phyloP scores from a whole-genome alignment of 2,888 invertebrate species.

The Drosophila neotestacea region DNA sequence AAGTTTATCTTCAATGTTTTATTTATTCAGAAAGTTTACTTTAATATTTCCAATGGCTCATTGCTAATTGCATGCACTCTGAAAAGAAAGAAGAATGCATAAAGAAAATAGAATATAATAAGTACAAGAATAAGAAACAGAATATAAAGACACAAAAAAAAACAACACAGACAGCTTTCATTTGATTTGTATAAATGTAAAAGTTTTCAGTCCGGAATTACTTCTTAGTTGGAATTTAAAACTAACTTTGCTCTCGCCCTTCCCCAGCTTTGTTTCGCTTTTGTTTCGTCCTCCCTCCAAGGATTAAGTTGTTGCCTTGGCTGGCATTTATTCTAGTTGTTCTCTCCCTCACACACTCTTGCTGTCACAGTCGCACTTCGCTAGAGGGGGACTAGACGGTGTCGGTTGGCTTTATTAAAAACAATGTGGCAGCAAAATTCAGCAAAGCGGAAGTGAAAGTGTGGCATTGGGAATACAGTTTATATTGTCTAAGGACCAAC shows the following conservation, averaged over 20 bases:
- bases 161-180: constrained; percentile 43
- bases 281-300: constrained; percentile 41
- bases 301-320: constrained; percentile 68
- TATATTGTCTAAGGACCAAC: constrained; percentile 33
- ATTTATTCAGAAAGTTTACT: constrained; percentile 55
- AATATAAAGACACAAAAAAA: constrained; percentile 1
- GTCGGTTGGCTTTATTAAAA: constrained; percentile 55
- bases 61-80: constrained; percentile 60
- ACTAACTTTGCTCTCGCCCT: constrained; percentile 48
- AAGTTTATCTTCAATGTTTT: constrained; percentile 49
- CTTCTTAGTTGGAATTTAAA: constrained; percentile 70
- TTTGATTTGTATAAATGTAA: constrained; percentile 56
- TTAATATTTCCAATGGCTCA: constrained; percentile 49
- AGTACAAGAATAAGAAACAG: constrained; percentile 4
- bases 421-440: constrained; percentile 63
- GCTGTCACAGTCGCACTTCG: constrained; percentile 8
- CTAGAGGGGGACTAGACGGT: constrained; percentile 4
- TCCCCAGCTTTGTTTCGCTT: constrained; percentile 7
- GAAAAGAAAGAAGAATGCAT: constrained; percentile 14
- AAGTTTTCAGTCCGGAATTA: constrained; percentile 63
- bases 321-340: constrained; percentile 58
- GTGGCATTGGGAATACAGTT: constrained; percentile 38
- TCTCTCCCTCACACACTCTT: constrained; percentile 22
- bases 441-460: constrained; percentile 57
- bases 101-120: background rate